phyloP scores from a whole-genome alignment of 2,113 vertebrate species.

The Mus musculus region GRCm39 chr6:140275001-140275500 shows the following conservation, averaged over 20 bases:
- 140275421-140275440: neutral
- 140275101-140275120: neutral
- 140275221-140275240: neutral
- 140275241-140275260: neutral
- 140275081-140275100: neutral
- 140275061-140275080: neutral
- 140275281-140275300: neutral
- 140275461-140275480: conserved; percentile 57
- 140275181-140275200: neutral
- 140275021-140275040: neutral
- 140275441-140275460: conserved; percentile 55
- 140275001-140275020: neutral
- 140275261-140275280: neutral
- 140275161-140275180: neutral
- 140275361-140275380: neutral
- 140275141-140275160: neutral
- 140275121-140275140: no score
- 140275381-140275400: conserved; percentile 51
- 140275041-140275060: neutral
- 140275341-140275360: neutral
- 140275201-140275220: neutral
- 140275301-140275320: no score
- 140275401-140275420: conserved; percentile 9
- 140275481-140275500: conserved; percentile 50
- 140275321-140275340: neutral